Percentiles rank a stretch among this genome's conserved stretches.
Conservation (phyloP, 2,113 vertebrate genomes). For the Egretta garzetta region DNA sequence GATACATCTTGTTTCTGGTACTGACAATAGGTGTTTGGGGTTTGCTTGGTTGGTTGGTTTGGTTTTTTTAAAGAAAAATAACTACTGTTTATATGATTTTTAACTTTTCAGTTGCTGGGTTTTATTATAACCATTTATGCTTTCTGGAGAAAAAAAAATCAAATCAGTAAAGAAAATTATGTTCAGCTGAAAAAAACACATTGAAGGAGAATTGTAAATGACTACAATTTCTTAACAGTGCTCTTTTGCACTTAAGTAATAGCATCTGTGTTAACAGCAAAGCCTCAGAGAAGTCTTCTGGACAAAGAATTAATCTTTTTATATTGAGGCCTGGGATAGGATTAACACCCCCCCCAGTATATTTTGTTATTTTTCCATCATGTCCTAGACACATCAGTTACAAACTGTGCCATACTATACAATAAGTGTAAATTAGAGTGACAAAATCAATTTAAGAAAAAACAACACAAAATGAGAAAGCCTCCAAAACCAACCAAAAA, state of each 20-base stretch:
- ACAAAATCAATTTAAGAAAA: background rate
- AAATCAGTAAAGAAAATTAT: background rate
- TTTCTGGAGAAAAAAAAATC: background rate
- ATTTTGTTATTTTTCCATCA: background rate
- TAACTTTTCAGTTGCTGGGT: background rate
- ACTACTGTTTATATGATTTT: fast-evolving
- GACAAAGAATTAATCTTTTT: background rate
- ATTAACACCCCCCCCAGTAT: background rate
- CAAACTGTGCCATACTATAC: background rate
- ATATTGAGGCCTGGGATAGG: background rate
- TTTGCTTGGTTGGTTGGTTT: background rate
- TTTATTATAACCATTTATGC: background rate
- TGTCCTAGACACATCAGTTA: background rate
- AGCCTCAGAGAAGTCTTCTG: background rate
- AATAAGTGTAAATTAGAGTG: background rate
- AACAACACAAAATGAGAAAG: background rate
- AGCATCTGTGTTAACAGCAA: background rate
- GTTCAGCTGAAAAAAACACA: background rate
- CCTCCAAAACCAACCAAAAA: background rate
- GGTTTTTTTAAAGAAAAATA: background rate
- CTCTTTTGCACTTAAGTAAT: background rate
- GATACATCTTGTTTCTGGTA: background rate
- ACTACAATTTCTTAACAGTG: background rate
- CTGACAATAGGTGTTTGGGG: background rate
- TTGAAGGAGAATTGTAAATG: background rate